These are phyloP conservation scores for Drosophila gunungcola DNA, from an alignment of 1,140 invertebrate species.

Conservation along the genomic window DNA sequence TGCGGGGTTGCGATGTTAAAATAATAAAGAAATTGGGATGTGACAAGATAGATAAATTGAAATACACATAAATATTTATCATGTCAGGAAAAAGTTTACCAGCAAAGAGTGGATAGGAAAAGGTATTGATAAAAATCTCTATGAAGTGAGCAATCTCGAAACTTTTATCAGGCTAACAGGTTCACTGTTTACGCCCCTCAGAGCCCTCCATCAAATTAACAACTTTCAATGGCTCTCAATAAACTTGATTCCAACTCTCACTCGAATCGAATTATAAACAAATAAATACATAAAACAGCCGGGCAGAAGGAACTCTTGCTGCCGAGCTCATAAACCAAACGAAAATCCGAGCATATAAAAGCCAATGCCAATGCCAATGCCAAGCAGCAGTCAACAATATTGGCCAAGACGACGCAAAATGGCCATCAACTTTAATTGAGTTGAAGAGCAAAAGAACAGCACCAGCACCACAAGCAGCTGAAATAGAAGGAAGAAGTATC, in stretches of 20 bases:
- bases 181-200: not conserved
- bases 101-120: not conserved
- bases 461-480: constrained; percentile 11
- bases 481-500: constrained; percentile 26
- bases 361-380: constrained; percentile 59
- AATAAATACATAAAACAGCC: constrained; percentile 68
- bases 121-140: constrained; percentile 17
- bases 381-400: constrained; percentile 55
- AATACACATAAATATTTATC: constrained; percentile 44
- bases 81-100: constrained; percentile 14
- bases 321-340: constrained; percentile 68
- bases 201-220: constrained; percentile 11
- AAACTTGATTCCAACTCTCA: constrained; percentile 28
- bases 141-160: constrained; percentile 12
- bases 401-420: constrained; percentile 70
- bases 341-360: constrained; percentile 63
- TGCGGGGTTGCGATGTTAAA: constrained; percentile 19
- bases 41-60: constrained; percentile 43
- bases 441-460: constrained; percentile 66
- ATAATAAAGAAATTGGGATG: constrained; percentile 54
- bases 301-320: constrained; percentile 26
- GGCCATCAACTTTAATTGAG: constrained; percentile 82
- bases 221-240: constrained; percentile 31
- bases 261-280: constrained; percentile 79
- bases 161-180: constrained; percentile 17